Evolutionary conservation across 2,797 vertebrate species (phyloP), one percentile per base, ranked within the genome.

Genomic region (Tympanoctomys barrerae): DNA sequence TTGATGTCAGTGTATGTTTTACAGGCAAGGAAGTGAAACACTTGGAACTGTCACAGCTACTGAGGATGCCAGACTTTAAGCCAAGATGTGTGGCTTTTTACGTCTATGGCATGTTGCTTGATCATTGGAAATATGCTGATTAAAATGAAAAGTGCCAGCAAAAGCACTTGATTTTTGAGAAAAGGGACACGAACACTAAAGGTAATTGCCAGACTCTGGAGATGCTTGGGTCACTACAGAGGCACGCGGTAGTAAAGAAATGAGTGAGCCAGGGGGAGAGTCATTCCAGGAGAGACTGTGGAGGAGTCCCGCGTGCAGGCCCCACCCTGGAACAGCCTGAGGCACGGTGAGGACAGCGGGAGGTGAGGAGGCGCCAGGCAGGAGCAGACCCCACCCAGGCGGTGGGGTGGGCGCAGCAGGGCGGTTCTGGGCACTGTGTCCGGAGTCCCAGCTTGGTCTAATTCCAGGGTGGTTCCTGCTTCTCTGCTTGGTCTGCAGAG

Each of bases 331-430:
- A 31, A 46, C 16, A 28, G 18, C 52, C 18, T 19, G 33, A 0
- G 1, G 6, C 2, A 19, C 2, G n/a, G 54, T 24, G 1, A 14
- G 66, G 73, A 31, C 21, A 36, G 11, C 7, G 6, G 18, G 13
- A 0, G 0, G 1, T 0, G 24, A 0, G 70, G 31, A 42, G 31
- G 31, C 8, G 16, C 12, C 2, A 16, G 28, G 54, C 18, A 1
- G 36, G 11, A 4, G 13, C 59, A 11, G 14, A 10, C n/a, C 80
- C 59, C 0, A 1, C 54, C 0, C 13, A 28, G 64, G 26, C 21
- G 31, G 0, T 3, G 0, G 1, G 5, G 52, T 5, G 9, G 59
- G 49, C 49, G 33, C 54, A 26, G 4, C 0, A 3, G n/a, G 42
- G 80, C 46, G 59, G 26, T 31, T 21, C 3, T 59, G 33, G 9